Percentiles rank a stretch among this genome's conserved stretches.
Conservation (phyloP, 2,113 vertebrate genomes). For the Mastomys natalensis region DNA sequence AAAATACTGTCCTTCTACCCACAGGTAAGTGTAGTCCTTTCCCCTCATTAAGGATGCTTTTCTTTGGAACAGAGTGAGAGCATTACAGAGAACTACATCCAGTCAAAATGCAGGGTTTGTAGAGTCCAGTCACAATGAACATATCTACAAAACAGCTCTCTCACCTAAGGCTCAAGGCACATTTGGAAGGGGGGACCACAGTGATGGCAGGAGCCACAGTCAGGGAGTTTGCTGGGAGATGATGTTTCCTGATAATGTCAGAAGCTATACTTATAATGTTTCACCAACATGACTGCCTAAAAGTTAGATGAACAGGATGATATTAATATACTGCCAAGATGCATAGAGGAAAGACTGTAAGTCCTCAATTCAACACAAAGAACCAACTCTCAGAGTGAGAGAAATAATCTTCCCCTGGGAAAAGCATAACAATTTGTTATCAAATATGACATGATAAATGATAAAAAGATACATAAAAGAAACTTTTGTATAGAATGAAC, state of each 20-base stretch:
- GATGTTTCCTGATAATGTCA: background rate
- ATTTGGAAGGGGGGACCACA: background rate
- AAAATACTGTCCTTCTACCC: background rate
- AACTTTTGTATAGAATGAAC: background rate
- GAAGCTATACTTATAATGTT: background rate
- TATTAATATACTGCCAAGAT: background rate
- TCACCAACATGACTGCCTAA: too few species aligned
- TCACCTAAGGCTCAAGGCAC: background rate
- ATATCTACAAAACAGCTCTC: background rate
- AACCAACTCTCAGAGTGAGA: background rate
- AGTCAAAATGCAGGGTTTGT: background rate
- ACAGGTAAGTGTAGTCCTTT: background rate
- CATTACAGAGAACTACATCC: background rate
- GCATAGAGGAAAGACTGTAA: too few species aligned
- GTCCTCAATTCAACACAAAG: background rate
- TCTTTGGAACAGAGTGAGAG: background rate
- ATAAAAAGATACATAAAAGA: background rate
- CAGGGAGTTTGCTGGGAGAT: background rate
- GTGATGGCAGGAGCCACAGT: background rate
- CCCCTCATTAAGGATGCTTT: background rate
- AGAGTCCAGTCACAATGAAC: background rate
- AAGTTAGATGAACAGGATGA: background rate
- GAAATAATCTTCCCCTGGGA: background rate
- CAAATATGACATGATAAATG: background rate
- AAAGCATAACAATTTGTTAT: background rate